A percentile compares a stretch with the other conserved stretches of the same genome.
Evolutionary conservation across 2,888 invertebrate species (phyloP).

Genomic region (Elegia similella): DNA sequence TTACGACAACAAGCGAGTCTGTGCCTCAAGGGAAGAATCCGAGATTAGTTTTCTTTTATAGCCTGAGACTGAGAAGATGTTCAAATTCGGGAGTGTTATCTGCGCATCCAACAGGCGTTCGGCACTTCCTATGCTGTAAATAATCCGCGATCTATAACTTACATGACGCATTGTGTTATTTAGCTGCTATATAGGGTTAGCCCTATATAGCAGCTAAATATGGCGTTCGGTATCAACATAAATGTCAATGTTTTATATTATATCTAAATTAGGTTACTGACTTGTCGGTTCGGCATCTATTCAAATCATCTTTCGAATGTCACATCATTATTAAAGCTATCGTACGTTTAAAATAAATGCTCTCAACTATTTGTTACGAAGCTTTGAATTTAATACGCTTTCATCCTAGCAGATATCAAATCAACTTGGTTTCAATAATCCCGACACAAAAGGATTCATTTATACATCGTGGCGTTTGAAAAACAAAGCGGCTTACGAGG

Average conservation of each 20-base stretch:
- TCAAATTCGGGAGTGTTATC: slow-evolving; percentile 9
- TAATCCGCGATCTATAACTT: not conserved
- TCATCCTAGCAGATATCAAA: not conserved
- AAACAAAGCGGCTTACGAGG: not conserved
- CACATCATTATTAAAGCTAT: too few relatives aligned
- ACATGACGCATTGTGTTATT: too few relatives aligned
- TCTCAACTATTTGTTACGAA: not conserved
- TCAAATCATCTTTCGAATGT: too few relatives aligned
- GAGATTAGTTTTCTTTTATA: slow-evolving; percentile 14
- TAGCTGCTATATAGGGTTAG: too few relatives aligned
- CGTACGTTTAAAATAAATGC: too few relatives aligned
- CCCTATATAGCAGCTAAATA: too few relatives aligned
- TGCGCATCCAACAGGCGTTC: not conserved
- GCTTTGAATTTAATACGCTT: not conserved
- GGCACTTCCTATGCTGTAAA: not conserved
- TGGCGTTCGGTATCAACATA: too few relatives aligned
- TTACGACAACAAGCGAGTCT: slow-evolving; percentile 20
- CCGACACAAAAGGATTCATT: not conserved
- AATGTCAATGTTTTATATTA: too few relatives aligned
- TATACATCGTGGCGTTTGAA: not conserved
- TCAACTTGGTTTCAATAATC: not conserved
- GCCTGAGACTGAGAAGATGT: slow-evolving; percentile 8
- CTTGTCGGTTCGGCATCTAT: too few relatives aligned
- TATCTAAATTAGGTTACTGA: too few relatives aligned
- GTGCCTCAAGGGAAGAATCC: slow-evolving; percentile 15